Base-by-base conservation (phyloP, 2,113 vertebrate species). In the Vulpes ferrilata region DNA sequence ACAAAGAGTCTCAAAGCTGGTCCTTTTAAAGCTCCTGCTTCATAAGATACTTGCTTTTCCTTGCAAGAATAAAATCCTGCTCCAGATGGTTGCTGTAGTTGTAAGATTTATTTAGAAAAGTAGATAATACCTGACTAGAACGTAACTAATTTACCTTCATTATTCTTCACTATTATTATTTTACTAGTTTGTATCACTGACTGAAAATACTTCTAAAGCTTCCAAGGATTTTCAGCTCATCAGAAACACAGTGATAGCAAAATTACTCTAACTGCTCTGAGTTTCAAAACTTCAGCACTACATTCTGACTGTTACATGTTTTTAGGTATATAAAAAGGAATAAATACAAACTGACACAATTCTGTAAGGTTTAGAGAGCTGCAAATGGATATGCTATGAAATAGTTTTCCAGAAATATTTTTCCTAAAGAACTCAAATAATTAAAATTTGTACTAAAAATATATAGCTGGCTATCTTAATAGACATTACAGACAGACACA, bases 381-480 rank as follows among this genome's bases (percentile, higher is more conserved):
- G 62, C 97, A 80, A 96, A 84, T 90, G 43, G 69, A 76, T 64
- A 95, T 35, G 23, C 57, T 87, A 87, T 69, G 27, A 93, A 94
- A 92, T 16, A 89, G 32, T 64, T 82, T 95, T 96, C 76, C 89
- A 94, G 35, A 84, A 84, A 64, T 74, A 91, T 48, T 92, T 86
- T 97, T 90, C 87, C 51, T 76, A 95, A 69, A 82, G 91, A 94
- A 93, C 38, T 88, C 38, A 93, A 92, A 57, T 74, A 89, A 93
- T 20, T 86, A n/a, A 96, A 59, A 88, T 92, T 35, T 96, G 23
- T 62, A 96, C 90, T 78, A 93, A 97, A 97, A 90, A 88, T 71
- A 91, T 1, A 30, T 25, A 92, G 20, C 11, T 94, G 55, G 15
- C 12, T 84, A 97, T 69, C 7, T 85, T 35, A 86, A 73, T 48